Conservation (phyloP, 2,113 vertebrate genomes). For the Diphyllodes magnificus region DNA sequence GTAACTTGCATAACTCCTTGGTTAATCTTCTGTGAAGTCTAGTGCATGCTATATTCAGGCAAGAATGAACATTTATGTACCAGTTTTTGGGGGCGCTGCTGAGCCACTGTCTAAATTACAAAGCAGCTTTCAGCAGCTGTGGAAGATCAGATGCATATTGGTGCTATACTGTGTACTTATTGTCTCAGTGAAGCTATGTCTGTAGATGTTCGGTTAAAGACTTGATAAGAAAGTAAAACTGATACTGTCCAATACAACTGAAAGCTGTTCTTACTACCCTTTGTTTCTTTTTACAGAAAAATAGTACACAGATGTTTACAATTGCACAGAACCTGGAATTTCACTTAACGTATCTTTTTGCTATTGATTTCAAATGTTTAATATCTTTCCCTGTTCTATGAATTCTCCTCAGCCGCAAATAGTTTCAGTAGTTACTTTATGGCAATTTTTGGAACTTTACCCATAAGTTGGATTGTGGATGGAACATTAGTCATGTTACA, state of each 20-base stretch:
- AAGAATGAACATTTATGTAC: not conserved
- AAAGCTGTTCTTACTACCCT: not conserved
- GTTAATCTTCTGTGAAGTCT: not conserved
- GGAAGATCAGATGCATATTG: accelerated
- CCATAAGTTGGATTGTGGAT: not conserved
- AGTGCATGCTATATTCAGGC: not conserved
- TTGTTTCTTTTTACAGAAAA: not conserved
- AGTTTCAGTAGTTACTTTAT: not conserved
- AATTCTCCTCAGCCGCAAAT: not conserved
- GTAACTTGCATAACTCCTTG: not conserved
- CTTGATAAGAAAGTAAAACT: not conserved
- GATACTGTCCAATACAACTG: not conserved
- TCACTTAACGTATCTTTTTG: not conserved
- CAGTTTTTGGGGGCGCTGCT: not conserved
- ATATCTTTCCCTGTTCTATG: not conserved
- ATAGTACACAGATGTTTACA: not conserved
- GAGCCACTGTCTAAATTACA: not conserved
- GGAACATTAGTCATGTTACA: not conserved
- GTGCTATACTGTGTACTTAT: not conserved
- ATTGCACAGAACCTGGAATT: not conserved
- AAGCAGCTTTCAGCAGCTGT: not conserved
- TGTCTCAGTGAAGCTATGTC: not conserved
- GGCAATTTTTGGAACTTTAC: not conserved
- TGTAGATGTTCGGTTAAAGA: not conserved
- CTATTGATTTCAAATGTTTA: not conserved